phyloP scores from a whole-genome alignment of 2,113 vertebrate genomes.

The Caracal caracal region DNA sequence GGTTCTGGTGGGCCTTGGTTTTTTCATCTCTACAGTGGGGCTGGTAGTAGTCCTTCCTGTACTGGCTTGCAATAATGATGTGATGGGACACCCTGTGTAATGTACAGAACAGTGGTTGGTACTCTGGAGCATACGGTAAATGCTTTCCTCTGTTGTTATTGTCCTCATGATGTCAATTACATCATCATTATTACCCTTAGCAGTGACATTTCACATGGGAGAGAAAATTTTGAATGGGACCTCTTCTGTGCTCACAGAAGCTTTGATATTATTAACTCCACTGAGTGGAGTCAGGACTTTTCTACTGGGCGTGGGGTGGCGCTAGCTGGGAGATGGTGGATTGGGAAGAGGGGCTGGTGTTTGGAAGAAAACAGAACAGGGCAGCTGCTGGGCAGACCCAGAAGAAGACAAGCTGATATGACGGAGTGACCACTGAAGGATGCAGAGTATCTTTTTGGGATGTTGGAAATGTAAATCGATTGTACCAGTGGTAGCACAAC shows the following conservation, averaged over 20 bases:
- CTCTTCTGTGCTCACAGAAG: not conserved
- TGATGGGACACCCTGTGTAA: not conserved
- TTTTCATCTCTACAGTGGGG: not conserved
- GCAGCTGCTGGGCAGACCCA: not conserved
- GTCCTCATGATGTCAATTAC: not conserved
- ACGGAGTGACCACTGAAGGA: not conserved
- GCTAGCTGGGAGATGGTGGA: not conserved
- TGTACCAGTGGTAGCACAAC: not conserved
- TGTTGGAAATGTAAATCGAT: not conserved
- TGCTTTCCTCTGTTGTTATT: not conserved
- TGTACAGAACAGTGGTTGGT: not conserved
- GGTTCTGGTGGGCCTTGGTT: not conserved
- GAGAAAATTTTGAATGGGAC: not conserved
- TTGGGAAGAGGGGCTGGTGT: not conserved
- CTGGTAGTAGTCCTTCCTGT: not conserved
- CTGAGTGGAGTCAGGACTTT: not conserved
- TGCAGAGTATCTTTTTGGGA: not conserved
- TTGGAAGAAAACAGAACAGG: not conserved
- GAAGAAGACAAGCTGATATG: not conserved
- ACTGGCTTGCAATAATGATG: not conserved
- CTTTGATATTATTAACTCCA: not conserved
- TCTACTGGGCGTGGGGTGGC: fast-evolving
- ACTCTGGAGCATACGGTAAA: not conserved
- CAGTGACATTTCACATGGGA: not conserved
- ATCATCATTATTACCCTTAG: not conserved